Base-by-base conservation (phyloP, 1,140 invertebrate species). In the Meloidogyne floridensis region DNA sequence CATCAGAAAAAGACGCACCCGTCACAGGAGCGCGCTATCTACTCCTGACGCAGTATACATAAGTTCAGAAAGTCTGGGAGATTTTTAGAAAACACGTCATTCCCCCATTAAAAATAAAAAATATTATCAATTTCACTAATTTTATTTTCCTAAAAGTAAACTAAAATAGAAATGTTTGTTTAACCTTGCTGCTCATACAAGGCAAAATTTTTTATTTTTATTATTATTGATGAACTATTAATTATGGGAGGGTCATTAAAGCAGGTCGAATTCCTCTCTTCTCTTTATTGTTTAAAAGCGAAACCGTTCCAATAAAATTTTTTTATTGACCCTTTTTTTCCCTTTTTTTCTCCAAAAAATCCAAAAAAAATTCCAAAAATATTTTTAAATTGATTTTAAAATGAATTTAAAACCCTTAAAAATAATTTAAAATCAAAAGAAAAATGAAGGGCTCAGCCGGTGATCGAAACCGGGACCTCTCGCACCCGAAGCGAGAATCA, bases 401-500 rank as follows among this genome's bases (percentile, higher is more conserved):
- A 54, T 54, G 3, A 54, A 54, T 54, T 54, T 9, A 54, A 11
- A 54, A 13, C 2, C 9, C 2, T 54, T 11, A 54, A 54, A 54
- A 54, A 54, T 11, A 11, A 13, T 54, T 54, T 54, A 9, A 9
- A 8, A 3, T 54, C 8, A 54, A 65, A 65, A n/a, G 13, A 65
- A 65, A 65, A 65, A 65, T 18, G 7, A n/a, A 7, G 59, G 59
- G 59, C 59, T 65, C 59, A 65, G 59, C 13, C 59, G 59, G 15
- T 4, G 7, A 18, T 65, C 7, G 59, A 65, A 65, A 4, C 15
- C 59, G 59, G 90, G 90, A 91, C 91, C 91, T 91, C 91, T 89
- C 91, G 91, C 91, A 91, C 90, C 91, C 90, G 88, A 91, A 91
- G 91, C 91, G 91, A 90, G 90, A 91, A 91, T 91, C 91, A 91